phyloP scores from a whole-genome alignment of 1,140 invertebrate species.

The Arion vulgaris region DNA sequence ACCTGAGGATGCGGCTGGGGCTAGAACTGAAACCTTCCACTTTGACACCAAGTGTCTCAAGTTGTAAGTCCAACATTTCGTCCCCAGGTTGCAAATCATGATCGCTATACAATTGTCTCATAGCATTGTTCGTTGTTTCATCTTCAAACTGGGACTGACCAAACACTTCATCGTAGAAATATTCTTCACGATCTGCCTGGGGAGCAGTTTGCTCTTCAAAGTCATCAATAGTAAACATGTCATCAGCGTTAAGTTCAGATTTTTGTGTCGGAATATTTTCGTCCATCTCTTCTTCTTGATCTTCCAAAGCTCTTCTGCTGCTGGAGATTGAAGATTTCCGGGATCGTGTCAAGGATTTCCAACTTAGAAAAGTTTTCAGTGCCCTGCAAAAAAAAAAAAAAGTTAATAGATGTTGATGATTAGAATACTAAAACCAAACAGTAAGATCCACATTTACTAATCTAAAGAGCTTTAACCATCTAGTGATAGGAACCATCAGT shows the following conservation, averaged over 20 bases:
- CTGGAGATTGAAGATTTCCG: conserved; percentile 29
- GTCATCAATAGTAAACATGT: conserved; percentile 31
- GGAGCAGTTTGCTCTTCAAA: neutral
- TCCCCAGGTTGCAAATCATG: neutral
- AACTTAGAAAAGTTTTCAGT: neutral
- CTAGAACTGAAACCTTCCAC: neutral
- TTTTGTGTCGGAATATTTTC: neutral
- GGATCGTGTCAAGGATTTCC: neutral
- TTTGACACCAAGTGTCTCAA: conserved; percentile 11
- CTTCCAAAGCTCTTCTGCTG: conserved; percentile 34
- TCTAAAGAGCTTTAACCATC: no score
- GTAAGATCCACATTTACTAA: no score
- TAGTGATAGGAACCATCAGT: no score
- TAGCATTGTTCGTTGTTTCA: conserved; percentile 21
- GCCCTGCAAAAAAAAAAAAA: conserved; percentile 2
- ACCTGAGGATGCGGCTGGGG: no score
- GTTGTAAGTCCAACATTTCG: conserved; percentile 21
- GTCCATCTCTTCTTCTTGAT: neutral
- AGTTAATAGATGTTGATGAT: no score
- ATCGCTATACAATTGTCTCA: conserved; percentile 21
- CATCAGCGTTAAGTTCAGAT: neutral
- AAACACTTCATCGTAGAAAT: conserved; percentile 39
- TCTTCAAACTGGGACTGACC: conserved; percentile 36
- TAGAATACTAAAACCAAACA: no score
- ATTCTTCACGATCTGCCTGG: neutral